Conservation (phyloP, 2,888 invertebrate species). For the Biston betularia region DNA sequence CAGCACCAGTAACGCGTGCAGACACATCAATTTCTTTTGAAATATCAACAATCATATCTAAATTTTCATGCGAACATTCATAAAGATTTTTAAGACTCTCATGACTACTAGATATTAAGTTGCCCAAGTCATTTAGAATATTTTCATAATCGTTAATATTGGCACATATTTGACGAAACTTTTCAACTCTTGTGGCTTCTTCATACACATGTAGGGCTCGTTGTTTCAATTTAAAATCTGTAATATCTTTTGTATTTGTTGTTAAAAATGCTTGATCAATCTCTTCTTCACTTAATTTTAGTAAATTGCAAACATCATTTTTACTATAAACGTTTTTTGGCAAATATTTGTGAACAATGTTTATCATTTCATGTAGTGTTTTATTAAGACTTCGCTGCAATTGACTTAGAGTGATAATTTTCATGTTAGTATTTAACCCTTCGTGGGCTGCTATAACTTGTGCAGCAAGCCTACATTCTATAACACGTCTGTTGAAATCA, state of each 20-base stretch:
- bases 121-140: conserved; percentile 88
- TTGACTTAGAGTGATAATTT: conserved; percentile 89
- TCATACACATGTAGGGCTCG: conserved; percentile 96
- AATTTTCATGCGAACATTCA: conserved; percentile 96
- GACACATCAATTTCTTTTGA: conserved; percentile 90
- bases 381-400: conserved; percentile 89
- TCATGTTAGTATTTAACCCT: conserved; percentile 86
- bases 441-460: conserved; percentile 86
- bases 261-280: conserved; percentile 83
- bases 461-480: conserved; percentile 97
- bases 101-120: conserved; percentile 96
- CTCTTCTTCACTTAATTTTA: conserved; percentile 86
- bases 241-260: conserved; percentile 87
- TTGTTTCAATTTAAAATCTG: conserved; percentile 92
- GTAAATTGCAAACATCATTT: conserved; percentile 87
- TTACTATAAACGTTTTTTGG: conserved; percentile 89
- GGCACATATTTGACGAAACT: conserved; percentile 89
- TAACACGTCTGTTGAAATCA: conserved; percentile 96
- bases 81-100: conserved; percentile 93
- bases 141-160: conserved; percentile 57
- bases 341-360: conserved; percentile 87
- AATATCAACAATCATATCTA: conserved; percentile 93
- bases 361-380: conserved; percentile 89
- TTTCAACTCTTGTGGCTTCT: conserved; percentile 94
- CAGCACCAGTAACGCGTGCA: conserved; percentile 98